Base-by-base conservation (phyloP, 2,888 invertebrate genomes). In the Meandrusa payeni region DNA sequence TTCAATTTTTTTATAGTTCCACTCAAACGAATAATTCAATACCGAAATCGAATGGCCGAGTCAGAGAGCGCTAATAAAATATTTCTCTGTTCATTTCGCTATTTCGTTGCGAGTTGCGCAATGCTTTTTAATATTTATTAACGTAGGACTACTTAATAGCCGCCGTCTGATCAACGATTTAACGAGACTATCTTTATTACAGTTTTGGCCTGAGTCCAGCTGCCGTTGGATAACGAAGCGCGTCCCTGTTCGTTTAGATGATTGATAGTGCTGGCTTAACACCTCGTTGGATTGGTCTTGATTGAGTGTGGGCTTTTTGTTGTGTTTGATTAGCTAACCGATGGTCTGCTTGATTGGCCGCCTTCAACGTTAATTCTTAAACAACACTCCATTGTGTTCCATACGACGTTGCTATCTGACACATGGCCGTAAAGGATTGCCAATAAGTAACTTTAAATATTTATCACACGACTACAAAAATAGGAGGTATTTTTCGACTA, bases 231-330 rank as follows among this genome's bases (percentile, higher is more conserved):
- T 75, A 76, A 76, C 74, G 71, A 72, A 70, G 61, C 58, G 55
- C 54, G 69, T 63, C 61, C 59, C 61, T 65, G 61, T 63, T 63
- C 55, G 49, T 38, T 13, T 46, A 56, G 52, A 69, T 87, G 86
- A 87, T 86, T 83, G 83, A 86, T 87, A 69, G 80, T 66, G 68
- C 66, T 70, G 70, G 75, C 70, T 77, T 77, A 80, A 78, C 83
- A 83, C 83, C 82, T 82, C 76, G 72, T 66, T 76, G 73, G 69
- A 68, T 69, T 62, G 67, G 64, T 76, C 72, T 77, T 85, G 85
- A 86, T 86, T 80, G 83, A 81, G 78, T 76, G 80, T 80, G 69
- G 75, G 76, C 72, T 78, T 81, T 82, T 82, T 82, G 77, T 79
- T 76, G 61, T 79, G 73, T 83, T 83, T 86, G 83, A 79, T 79